Evolutionary conservation across 2,113 vertebrate species (phyloP).

Genomic region (Leucopternis melanops): DNA sequence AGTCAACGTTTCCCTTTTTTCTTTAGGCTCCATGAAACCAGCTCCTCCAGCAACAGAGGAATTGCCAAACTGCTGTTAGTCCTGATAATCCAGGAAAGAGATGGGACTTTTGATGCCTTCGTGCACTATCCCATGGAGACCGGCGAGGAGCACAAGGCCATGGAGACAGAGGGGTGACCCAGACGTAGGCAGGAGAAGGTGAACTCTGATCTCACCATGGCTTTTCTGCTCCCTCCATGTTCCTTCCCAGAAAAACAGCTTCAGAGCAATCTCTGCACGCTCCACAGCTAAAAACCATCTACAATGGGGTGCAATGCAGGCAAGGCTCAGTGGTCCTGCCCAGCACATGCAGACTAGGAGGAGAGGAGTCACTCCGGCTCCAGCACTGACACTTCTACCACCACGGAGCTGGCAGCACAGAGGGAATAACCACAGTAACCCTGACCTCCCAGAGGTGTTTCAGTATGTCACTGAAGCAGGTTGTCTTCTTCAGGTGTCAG

Average conservation of each 20-base stretch:
- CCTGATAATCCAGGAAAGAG: neutral
- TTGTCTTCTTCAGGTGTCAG: neutral
- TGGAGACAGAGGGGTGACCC: neutral
- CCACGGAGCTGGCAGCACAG: neutral
- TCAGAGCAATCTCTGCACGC: neutral
- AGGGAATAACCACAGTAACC: too few relatives aligned
- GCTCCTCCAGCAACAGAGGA: neutral
- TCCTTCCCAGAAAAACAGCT: too few relatives aligned
- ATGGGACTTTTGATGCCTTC: neutral
- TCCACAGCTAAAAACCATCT: neutral
- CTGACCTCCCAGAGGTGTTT: neutral
- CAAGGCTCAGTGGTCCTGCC: neutral
- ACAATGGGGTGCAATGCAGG: neutral
- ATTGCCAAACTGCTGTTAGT: neutral
- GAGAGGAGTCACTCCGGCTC: neutral
- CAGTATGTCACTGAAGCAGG: neutral
- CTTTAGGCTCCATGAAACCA: neutral
- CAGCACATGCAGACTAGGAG: rapidly evolving
- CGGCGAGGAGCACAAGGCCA: rapidly evolving
- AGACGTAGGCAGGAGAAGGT: rapidly evolving
- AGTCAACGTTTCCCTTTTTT: neutral
- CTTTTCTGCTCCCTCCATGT: neutral
- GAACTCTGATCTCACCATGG: neutral
- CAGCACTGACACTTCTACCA: neutral
- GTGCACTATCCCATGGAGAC: rapidly evolving